phyloP scores from a whole-genome alignment of 2,113 vertebrate genomes.

The Actenoides lindsayi region DNA sequence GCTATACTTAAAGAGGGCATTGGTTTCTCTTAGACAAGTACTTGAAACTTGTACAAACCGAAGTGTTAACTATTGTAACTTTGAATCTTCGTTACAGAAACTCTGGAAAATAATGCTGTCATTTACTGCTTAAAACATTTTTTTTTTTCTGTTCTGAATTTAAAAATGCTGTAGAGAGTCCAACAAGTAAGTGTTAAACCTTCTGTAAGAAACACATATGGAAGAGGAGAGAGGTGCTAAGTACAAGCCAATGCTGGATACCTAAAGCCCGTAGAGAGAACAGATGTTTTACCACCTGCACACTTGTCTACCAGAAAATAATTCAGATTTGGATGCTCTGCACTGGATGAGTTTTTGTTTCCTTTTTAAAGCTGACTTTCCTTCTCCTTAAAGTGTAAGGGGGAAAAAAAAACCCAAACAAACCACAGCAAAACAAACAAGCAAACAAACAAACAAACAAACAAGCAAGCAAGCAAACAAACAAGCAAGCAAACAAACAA shows the following conservation, averaged over 20 bases:
- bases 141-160: neutral
- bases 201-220: neutral
- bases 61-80: neutral
- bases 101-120: neutral
- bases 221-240: conserved; percentile 1
- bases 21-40: neutral
- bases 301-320: neutral
- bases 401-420: accelerated
- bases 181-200: conserved; percentile 34
- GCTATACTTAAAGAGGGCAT: neutral
- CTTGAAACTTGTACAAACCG: neutral
- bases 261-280: conserved; percentile 54
- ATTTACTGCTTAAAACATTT: neutral
- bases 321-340: conserved; percentile 7
- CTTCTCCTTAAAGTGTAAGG: neutral
- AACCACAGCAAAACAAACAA: too few species aligned
- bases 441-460: too few species aligned
- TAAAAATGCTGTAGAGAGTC: neutral
- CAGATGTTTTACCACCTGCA: conserved; percentile 69
- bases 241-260: conserved; percentile 28
- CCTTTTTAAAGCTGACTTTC: neutral
- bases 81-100: neutral
- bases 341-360: neutral
- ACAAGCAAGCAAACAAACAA: too few species aligned
- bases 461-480: too few species aligned